Evolutionary conservation across 2,113 vertebrate species (phyloP).

Genomic region (Rafetus swinhoei): DNA sequence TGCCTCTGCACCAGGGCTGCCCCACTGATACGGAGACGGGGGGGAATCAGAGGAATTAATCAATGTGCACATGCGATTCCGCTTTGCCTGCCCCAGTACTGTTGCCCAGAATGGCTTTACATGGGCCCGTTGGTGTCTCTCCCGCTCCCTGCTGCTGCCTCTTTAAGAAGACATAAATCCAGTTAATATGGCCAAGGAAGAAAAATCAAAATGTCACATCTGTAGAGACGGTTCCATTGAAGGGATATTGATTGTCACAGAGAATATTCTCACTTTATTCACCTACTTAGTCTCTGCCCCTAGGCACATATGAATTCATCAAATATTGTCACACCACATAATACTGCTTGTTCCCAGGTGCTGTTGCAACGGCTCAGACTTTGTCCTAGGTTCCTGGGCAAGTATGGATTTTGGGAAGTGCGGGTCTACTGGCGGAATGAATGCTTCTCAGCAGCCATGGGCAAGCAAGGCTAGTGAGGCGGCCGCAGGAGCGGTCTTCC

Average conservation of each 20-base stretch:
- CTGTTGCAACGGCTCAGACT: background rate
- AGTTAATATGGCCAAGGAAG: slow-evolving; percentile 53
- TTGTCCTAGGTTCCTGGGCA: slow-evolving; percentile 21
- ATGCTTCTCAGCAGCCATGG: rapidly evolving
- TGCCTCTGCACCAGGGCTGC: rapidly evolving
- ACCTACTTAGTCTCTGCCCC: slow-evolving; percentile 80
- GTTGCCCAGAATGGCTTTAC: background rate
- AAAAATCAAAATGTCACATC: slow-evolving; percentile 82
- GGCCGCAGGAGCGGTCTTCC: no score
- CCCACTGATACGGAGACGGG: background rate
- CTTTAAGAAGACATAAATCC: slow-evolving; percentile 61
- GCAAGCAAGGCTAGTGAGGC: no score
- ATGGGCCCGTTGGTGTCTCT: background rate
- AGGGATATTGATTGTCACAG: slow-evolving; percentile 81
- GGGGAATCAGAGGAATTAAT: background rate
- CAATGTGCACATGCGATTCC: background rate
- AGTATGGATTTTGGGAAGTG: slow-evolving; percentile 37
- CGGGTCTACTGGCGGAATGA: background rate
- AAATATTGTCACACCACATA: slow-evolving; percentile 77
- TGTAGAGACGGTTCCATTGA: slow-evolving; percentile 76
- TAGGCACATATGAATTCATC: slow-evolving; percentile 76
- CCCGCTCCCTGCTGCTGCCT: background rate
- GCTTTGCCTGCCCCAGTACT: background rate
- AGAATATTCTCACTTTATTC: slow-evolving; percentile 80
- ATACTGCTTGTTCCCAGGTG: slow-evolving; percentile 51